Evolutionary conservation across 2,797 vertebrate genomes (phyloP), one percentile per base, ranked within the genome.

Genomic region (Scolopax bukidnonensis): DNA sequence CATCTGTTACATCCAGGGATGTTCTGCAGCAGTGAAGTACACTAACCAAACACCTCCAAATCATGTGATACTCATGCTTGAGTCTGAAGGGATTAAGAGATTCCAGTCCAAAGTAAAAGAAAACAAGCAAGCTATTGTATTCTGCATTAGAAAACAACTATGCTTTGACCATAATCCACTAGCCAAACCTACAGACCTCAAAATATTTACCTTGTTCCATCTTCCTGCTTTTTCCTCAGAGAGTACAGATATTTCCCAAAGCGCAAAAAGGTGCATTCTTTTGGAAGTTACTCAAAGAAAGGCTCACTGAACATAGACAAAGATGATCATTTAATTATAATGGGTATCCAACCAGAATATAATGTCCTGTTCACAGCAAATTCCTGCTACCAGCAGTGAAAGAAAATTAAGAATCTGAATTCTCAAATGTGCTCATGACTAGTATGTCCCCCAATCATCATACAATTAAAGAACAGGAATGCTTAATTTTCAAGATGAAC

Each of bases 281-380:
- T 76, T 69, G 75, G 74, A 85, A 90, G 90, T 86, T 93, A 90
- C 70, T 89, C 90, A 93, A 96, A 95, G 71, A 84, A 90, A 95
- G 96, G 94, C 91, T 97, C 95, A 93, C 61, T 96, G 96, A 93
- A 84, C 81, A 89, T 70, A 95, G 91, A 97, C 94, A 97, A 97
- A 97, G 86, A 95, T 54, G 73, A 87, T 95, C 86, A 96, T 96
- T 95, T 94, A 96, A 97, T 97, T 94, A 96, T 69, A 93, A 92
- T 79, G 94, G 87, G 41, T 95, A 97, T 48, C 93, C 96, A 97
- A 96, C 95, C 96, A 91, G 68, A 97, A 94, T 84, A 90, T 96
- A 96, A 96, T 89, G 93, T 84, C 86, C 89, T 71, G 76, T 93
- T 97, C 93, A 96, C 95, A 97, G 95, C 94, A 97, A 97, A 97